These are phyloP conservation scores for Agrotis segetum DNA, from an alignment of 2,888 invertebrate species.

Conservation along the genomic window DNA sequence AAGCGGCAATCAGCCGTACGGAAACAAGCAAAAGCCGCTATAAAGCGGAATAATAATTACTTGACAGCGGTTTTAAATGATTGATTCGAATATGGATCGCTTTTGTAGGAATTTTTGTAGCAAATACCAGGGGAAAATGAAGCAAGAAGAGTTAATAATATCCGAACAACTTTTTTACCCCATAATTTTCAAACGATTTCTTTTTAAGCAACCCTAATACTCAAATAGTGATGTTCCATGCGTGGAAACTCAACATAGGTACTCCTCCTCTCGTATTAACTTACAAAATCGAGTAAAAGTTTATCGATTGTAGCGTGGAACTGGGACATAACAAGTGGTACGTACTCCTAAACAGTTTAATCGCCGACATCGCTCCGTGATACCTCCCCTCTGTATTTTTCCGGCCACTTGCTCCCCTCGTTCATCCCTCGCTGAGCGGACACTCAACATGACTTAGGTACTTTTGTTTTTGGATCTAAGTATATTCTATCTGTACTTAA, in stretches of 20 bases:
- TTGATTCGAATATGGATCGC: slow-evolving; percentile 34
- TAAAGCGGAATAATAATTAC: slow-evolving; percentile 60
- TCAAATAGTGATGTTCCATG: slow-evolving; percentile 36
- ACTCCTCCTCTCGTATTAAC: not conserved
- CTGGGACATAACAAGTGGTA: slow-evolving; percentile 64
- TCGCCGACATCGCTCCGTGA: slow-evolving; percentile 69
- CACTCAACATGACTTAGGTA: slow-evolving; percentile 62
- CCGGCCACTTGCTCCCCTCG: slow-evolving; percentile 74
- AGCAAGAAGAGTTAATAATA: slow-evolving; percentile 1
- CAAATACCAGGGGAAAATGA: slow-evolving; percentile 7
- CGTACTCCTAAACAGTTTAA: slow-evolving; percentile 67
- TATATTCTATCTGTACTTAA: slow-evolving; percentile 40
- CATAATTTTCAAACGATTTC: not conserved
- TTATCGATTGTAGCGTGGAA: slow-evolving; percentile 61
- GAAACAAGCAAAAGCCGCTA: slow-evolving; percentile 46
- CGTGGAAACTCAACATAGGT: slow-evolving; percentile 14
- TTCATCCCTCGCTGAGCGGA: slow-evolving; percentile 64
- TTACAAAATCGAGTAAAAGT: slow-evolving; percentile 43
- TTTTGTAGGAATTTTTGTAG: slow-evolving; percentile 25
- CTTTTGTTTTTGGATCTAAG: slow-evolving; percentile 57
- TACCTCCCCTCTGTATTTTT: slow-evolving; percentile 74
- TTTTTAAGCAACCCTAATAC: slow-evolving; percentile 10
- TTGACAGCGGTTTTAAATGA: slow-evolving; percentile 55
- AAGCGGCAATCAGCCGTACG: slow-evolving; percentile 25
- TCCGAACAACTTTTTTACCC: not conserved